Percentiles rank a stretch among this genome's conserved stretches.
Evolutionary conservation across 1,140 invertebrate genomes (phyloP).

Genomic region (Sitodiplosis mosellana): DNA sequence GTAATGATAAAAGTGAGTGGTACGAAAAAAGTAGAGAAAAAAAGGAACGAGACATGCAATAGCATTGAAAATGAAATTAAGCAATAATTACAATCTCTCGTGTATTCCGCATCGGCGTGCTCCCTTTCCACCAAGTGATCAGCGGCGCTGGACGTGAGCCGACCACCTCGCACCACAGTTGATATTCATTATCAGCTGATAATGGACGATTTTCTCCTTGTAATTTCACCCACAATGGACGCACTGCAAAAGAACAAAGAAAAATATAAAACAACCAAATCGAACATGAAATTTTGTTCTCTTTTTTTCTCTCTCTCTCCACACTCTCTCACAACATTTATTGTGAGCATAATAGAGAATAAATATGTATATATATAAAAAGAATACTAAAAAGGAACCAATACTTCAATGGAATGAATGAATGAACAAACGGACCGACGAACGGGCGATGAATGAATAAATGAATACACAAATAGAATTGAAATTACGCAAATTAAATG

Average conservation of each 20-base stretch:
- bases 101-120: slow-evolving; percentile 44
- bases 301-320: not conserved
- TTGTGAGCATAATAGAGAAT: too few species aligned
- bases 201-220: slow-evolving; percentile 57
- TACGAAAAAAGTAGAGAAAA: too few species aligned
- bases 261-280: not conserved
- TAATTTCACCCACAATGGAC: slow-evolving; percentile 59
- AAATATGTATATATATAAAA: not conserved
- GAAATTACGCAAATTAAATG: too few species aligned
- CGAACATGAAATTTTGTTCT: not conserved
- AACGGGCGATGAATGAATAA: not conserved
- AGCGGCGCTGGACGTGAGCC: slow-evolving; percentile 65
- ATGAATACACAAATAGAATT: not conserved
- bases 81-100: slow-evolving; percentile 48
- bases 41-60: too few species aligned
- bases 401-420: not conserved
- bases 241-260: slow-evolving; percentile 38
- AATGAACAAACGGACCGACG: too few species aligned
- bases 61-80: too few species aligned
- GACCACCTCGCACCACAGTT: slow-evolving; percentile 61
- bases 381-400: not conserved
- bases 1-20: too few species aligned
- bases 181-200: slow-evolving; percentile 59
- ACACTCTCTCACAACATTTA: not conserved
- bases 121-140: slow-evolving; percentile 75